Conservation (phyloP, 2,113 vertebrate species). For the Proteles cristata region DNA sequence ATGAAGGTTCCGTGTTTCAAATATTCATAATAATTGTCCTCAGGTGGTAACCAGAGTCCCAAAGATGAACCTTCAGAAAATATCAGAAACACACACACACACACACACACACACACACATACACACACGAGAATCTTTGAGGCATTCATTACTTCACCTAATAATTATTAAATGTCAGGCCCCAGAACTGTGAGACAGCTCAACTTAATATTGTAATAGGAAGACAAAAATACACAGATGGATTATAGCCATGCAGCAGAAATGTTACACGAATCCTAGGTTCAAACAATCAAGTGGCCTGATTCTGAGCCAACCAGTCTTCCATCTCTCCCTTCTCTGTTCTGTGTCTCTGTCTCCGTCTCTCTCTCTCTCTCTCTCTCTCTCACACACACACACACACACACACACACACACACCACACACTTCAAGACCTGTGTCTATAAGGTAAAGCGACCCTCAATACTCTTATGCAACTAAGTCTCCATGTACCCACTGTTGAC, state of each 20-base stretch:
- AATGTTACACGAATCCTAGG: not conserved
- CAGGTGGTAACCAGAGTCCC: not conserved
- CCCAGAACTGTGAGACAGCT: not conserved
- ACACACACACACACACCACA: not conserved
- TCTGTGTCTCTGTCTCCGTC: not conserved
- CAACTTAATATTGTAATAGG: not conserved
- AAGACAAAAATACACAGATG: not conserved
- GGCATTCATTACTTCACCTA: not conserved
- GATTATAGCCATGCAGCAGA: not conserved
- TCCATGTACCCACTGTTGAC: not conserved
- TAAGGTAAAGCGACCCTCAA: not conserved
- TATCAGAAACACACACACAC: not conserved
- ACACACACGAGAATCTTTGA: not conserved
- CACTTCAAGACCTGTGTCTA: not conserved
- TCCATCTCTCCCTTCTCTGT: not conserved
- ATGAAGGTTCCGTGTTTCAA: not conserved
- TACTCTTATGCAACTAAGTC: not conserved
- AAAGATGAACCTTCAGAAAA: not conserved
- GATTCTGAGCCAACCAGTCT: not conserved
- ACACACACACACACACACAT: not conserved
- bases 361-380: not conserved
- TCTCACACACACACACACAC: not conserved
- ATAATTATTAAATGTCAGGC: not conserved
- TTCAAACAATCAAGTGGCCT: not conserved
- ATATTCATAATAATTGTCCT: not conserved